Conservation (phyloP, 2,888 invertebrate species). For the Troides oblongomaculatus region DNA sequence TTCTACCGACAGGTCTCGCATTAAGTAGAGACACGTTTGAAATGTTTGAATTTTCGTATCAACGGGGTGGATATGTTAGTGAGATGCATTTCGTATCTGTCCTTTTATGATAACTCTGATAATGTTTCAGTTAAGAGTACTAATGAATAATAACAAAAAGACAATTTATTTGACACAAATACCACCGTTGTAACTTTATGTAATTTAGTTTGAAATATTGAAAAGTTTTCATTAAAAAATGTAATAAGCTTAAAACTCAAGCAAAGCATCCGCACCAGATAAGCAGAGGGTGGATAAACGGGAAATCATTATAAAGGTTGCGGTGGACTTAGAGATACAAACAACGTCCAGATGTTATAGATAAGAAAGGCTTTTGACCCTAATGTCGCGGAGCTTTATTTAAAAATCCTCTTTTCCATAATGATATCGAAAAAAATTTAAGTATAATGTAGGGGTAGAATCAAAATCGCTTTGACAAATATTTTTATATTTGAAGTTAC, state of each 20-base stretch:
- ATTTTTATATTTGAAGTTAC: too few relatives aligned
- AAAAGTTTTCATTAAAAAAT: background rate
- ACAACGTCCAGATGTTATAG: slow-evolving; percentile 77
- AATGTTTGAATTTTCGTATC: slow-evolving; percentile 50
- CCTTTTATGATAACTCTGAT: slow-evolving; percentile 38
- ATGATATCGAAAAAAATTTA: background rate
- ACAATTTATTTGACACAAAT: background rate
- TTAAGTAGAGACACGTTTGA: slow-evolving; percentile 52
- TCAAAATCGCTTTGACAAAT: too few relatives aligned
- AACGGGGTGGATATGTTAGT: slow-evolving; percentile 33
- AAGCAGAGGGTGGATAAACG: slow-evolving; percentile 69
- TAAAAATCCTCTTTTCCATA: background rate
- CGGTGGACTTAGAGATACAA: slow-evolving; percentile 75
- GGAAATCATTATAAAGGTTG: slow-evolving; percentile 75
- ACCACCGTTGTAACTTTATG: background rate
- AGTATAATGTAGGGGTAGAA: too few relatives aligned
- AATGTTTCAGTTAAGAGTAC: background rate
- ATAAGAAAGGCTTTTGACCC: slow-evolving; percentile 73
- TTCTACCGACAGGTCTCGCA: slow-evolving; percentile 50
- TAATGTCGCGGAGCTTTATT: slow-evolving; percentile 55
- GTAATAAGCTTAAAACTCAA: background rate
- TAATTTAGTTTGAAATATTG: background rate
- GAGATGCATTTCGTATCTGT: slow-evolving; percentile 50
- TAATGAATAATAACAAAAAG: background rate
- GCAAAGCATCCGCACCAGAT: slow-evolving; percentile 45